A percentile compares a stretch with the other conserved stretches of the same genome.
Evolutionary conservation across 2,113 vertebrate genomes (phyloP).

Genomic region (Hippolais icterina): DNA sequence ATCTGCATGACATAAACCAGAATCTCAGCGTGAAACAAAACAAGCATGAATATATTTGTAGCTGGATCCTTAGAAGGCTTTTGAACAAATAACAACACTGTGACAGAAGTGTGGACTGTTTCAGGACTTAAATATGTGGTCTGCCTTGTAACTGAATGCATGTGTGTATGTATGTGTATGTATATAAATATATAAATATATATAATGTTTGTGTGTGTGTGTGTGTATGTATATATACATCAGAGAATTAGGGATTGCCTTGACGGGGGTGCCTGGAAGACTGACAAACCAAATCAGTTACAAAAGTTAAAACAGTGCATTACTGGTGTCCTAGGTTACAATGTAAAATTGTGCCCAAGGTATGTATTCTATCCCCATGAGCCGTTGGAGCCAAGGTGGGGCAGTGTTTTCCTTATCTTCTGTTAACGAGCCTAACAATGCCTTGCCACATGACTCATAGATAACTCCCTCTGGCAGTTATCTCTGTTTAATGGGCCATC

Average conservation of each 20-base stretch:
- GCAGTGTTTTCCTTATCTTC: no score
- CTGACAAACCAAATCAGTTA: neutral
- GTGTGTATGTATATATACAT: rapidly evolving
- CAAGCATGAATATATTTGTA: neutral
- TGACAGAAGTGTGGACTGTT: neutral
- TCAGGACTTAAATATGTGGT: neutral
- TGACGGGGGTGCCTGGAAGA: neutral
- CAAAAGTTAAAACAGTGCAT: no score
- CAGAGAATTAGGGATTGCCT: neutral
- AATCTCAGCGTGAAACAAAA: neutral
- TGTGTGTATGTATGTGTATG: rapidly evolving
- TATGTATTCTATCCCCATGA: no score
- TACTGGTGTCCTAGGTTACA: no score
- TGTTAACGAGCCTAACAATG: no score
- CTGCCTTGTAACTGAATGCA: neutral
- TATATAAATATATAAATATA: neutral
- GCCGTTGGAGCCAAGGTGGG: no score
- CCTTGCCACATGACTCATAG: no score
- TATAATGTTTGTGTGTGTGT: neutral
- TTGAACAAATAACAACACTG: neutral
- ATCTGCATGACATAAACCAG: neutral
- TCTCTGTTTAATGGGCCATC: no score
- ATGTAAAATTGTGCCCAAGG: no score
- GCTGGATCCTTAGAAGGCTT: neutral
- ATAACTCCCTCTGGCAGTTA: no score